These are phyloP conservation scores for Perca flavescens DNA, from an alignment of 2,113 vertebrate genomes.

Conservation along the genomic window DNA sequence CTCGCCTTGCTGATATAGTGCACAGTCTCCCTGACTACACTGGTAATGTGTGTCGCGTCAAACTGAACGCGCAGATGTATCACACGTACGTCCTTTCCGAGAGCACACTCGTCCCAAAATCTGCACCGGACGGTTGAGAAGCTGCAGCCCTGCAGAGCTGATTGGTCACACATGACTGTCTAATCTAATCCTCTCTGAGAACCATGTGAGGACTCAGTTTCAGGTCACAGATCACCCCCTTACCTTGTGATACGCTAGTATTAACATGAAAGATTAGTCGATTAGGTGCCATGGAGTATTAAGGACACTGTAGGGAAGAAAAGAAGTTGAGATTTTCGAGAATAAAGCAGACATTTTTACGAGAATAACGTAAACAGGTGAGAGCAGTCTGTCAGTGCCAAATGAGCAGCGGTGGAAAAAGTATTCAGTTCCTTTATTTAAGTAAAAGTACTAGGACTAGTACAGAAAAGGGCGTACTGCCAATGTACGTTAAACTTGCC, in stretches of 20 bases:
- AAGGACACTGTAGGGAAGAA: not conserved
- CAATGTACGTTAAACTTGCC: too few relatives aligned
- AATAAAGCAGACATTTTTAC: not conserved
- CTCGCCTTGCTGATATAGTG: not conserved
- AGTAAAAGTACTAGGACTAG: too few relatives aligned
- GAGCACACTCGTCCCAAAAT: not conserved
- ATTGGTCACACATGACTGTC: slow-evolving; percentile 41
- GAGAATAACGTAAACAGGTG: not conserved
- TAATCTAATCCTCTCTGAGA: slow-evolving; percentile 54
- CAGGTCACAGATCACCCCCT: not conserved
- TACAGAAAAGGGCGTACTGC: too few relatives aligned
- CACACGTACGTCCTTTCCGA: not conserved
- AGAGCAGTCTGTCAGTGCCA: not conserved
- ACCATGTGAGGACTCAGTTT: slow-evolving; percentile 15
- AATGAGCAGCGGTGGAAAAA: too few relatives aligned
- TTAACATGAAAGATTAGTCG: not conserved
- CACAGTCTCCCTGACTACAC: not conserved
- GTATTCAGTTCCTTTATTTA: too few relatives aligned
- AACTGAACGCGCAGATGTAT: not conserved
- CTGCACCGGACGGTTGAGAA: not conserved
- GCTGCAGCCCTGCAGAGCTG: slow-evolving; percentile 24
- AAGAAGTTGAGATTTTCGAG: not conserved
- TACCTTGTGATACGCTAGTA: not conserved
- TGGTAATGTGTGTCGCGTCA: not conserved
- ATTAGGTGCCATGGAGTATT: not conserved